Conservation (phyloP, 2,797 vertebrate genomes). For the Gila robusta region DNA sequence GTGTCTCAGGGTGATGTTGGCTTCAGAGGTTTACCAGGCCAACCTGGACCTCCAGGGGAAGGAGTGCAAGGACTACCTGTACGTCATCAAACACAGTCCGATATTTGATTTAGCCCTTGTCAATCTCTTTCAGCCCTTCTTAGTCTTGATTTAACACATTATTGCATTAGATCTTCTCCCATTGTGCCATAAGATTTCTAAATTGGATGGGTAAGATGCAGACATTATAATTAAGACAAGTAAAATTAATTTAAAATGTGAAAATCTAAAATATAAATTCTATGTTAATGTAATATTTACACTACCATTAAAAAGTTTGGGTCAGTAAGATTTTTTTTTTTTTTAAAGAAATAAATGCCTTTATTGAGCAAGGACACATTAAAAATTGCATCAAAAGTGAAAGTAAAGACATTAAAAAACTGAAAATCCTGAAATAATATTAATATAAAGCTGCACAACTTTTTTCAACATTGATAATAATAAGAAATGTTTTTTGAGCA, state of each 20-base stretch:
- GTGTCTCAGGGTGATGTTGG: constrained; percentile 86
- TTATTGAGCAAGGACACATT: not conserved
- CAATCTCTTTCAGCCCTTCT: not conserved
- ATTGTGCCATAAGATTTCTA: not conserved
- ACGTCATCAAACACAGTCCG: constrained; percentile 58
- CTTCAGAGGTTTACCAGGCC: constrained; percentile 83
- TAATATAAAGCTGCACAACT: not conserved
- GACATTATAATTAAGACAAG: not conserved
- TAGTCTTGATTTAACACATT: not conserved
- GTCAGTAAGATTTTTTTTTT: not conserved
- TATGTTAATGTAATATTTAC: not conserved
- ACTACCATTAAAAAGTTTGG: not conserved
- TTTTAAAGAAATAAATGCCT: not conserved
- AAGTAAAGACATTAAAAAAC: not conserved
- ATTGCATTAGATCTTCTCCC: not conserved
- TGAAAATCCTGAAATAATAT: too few relatives aligned
- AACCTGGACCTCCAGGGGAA: constrained; percentile 85
- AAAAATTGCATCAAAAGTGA: not conserved
- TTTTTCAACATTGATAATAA: not conserved
- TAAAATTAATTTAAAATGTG: not conserved
- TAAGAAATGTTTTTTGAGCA: not conserved
- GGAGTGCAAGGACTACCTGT: constrained; percentile 88
- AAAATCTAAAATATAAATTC: not conserved
- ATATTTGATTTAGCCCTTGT: not conserved
- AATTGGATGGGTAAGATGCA: not conserved